Percentiles rank a stretch among this genome's conserved stretches.
These are phyloP conservation scores for Onthophagus taurus DNA, from an alignment of 1,140 invertebrate species.

Conservation along the genomic window DNA sequence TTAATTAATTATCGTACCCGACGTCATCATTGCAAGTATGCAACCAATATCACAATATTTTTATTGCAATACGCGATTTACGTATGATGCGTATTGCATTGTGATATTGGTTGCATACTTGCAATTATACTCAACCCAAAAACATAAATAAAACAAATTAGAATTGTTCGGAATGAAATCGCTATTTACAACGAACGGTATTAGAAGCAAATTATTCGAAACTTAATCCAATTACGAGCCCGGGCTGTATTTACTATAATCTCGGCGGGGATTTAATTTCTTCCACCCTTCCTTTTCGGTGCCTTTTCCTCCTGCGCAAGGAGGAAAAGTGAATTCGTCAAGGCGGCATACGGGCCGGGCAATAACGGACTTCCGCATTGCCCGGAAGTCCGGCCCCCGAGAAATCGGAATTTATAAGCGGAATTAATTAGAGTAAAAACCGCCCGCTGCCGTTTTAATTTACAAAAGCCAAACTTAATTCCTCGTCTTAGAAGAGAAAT, in stretches of 20 bases:
- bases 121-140: no score
- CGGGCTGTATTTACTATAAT: constrained; percentile 37
- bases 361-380: constrained; percentile 24
- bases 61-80: no score
- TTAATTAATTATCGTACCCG: no score
- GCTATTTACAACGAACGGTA: constrained; percentile 36
- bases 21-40: no score
- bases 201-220: constrained; percentile 37
- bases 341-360: constrained; percentile 35
- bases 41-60: no score
- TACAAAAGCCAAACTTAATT: constrained; percentile 45
- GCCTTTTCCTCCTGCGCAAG: constrained; percentile 38
- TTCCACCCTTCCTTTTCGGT: constrained; percentile 19
- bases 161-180: no score
- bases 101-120: no score
- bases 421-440: constrained; percentile 44
- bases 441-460: constrained; percentile 41
- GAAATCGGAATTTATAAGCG: constrained; percentile 43
- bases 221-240: constrained; percentile 39
- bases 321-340: constrained; percentile 41
- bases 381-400: constrained; percentile 9
- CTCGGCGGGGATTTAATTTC: constrained; percentile 12
- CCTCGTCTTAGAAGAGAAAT: constrained; percentile 42
- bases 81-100: no score
- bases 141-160: no score